Base-by-base conservation (phyloP, 2,888 invertebrate genomes). In the Monopis laevigella region DNA sequence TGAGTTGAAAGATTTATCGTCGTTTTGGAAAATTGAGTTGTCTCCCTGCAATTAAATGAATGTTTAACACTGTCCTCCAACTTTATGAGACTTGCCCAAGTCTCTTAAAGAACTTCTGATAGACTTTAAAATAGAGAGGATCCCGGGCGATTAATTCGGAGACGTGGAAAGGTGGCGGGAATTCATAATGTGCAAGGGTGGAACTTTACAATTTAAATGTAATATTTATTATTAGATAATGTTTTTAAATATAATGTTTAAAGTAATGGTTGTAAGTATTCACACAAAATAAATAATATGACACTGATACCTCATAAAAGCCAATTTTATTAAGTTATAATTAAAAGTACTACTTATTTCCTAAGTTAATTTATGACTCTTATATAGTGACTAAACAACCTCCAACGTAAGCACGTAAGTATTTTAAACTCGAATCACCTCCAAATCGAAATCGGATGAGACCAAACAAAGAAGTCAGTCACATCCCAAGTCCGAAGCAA, bases 1-100 rank as follows among this genome's bases (percentile, higher is more conserved):
- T n/a, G 78, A 75, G 78, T 77, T 74, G 71, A 60, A 62, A 73
- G 77, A 80, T 78, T 80, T 78, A 80, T 63, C 68, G 65, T 61
- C 72, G 58, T 74, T 72, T 72, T 58, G 24, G 56, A 58, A 78
- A 77, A 63, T 74, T 72, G n/a, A 55, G 63, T 56, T 55, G 54
- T 54, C 56, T 52, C 52, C 35, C 53, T 61, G 67, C 67, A 73
- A 73, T 71, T 71, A 74, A 80, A 80, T 78, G 75, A 78, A 78
- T 78, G 78, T 80, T 78, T 80, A 72, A 80, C 77, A 77, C 77
- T 78, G 78, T 78, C 78, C 72, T 58, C 53, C 46, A 64, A 74
- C 68, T 75, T 75, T 69, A 64, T 69, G 70, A 60, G 64, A 70
- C 59, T 69, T 65, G n/a, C n/a, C n/a, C n/a, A 65, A 72, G 73